Conservation (phyloP, 2,888 invertebrate genomes). For the Rhamphomyia laevipes region DNA sequence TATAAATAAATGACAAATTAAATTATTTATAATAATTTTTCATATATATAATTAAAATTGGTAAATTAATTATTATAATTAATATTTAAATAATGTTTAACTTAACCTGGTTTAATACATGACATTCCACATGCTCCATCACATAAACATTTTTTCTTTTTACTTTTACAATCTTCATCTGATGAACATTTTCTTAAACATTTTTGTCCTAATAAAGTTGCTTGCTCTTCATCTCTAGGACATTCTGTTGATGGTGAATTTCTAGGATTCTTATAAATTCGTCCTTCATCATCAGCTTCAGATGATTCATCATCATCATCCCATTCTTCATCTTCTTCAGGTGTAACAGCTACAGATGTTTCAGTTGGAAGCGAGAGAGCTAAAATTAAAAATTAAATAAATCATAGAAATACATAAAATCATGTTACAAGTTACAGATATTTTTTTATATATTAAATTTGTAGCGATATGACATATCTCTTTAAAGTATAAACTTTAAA, state of each 20-base stretch:
- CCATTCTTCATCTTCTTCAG: constrained; percentile 43
- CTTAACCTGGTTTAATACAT: constrained; percentile 89
- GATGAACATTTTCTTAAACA: constrained; percentile 86
- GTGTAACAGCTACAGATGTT: not conserved
- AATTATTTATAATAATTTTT: too few relatives aligned
- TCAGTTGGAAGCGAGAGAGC: not conserved
- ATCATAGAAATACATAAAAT: too few relatives aligned
- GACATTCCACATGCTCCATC: constrained; percentile 96
- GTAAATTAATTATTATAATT: not conserved
- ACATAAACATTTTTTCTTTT: constrained; percentile 92
- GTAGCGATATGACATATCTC: too few relatives aligned
- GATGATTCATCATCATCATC: constrained; percentile 41
- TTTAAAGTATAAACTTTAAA: too few relatives aligned
- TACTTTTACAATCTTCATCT: constrained; percentile 92
- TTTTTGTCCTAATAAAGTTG: constrained; percentile 69
- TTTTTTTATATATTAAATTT: too few relatives aligned
- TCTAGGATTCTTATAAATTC: constrained; percentile 77
- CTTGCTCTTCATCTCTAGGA: constrained; percentile 76
- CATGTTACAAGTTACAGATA: too few relatives aligned
- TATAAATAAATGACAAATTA: constrained; percentile 35
- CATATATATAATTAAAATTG: not conserved
- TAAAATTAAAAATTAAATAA: too few relatives aligned
- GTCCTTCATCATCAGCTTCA: constrained; percentile 65
- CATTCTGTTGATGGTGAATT: constrained; percentile 79
- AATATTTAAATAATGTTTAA: not conserved